A percentile compares a stretch with the other conserved stretches of the same genome.
Conservation (phyloP, 2,113 vertebrate species). For the Festucalex cinctus region DNA sequence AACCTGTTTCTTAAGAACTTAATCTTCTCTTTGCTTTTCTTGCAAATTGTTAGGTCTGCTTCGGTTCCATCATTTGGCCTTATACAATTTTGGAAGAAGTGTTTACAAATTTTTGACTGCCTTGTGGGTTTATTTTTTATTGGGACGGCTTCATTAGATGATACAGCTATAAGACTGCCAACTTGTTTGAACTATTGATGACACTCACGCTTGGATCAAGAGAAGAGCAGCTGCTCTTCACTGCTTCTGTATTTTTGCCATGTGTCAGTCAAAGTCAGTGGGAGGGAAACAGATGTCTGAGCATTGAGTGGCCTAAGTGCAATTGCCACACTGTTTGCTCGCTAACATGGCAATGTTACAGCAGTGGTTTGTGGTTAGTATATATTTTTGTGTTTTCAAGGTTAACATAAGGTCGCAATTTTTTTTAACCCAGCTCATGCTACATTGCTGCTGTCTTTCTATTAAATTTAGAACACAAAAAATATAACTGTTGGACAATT, state of each 20-base stretch:
- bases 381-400: not conserved
- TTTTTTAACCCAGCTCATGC: not conserved
- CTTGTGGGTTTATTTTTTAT: not conserved
- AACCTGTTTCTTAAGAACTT: too few relatives aligned
- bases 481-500: too few relatives aligned
- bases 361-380: not conserved
- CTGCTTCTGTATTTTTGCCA: not conserved
- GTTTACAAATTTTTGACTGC: too few relatives aligned
- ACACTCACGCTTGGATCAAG: not conserved
- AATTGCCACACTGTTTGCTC: not conserved
- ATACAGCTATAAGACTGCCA: not conserved
- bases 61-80: too few relatives aligned
- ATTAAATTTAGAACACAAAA: not conserved
- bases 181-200: not conserved
- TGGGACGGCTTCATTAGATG: not conserved
- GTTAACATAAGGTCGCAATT: not conserved
- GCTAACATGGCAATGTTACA: not conserved
- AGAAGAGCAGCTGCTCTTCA: constrained; percentile 2
- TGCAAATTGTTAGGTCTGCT: too few relatives aligned
- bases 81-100: too few relatives aligned
- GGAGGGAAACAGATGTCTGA: not conserved
- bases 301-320: not conserved
- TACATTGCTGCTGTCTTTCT: not conserved
- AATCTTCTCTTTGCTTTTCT: too few relatives aligned
- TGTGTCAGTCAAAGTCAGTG: constrained; percentile 3